Evolutionary conservation across 2,797 vertebrate genomes (phyloP), one percentile per base, ranked within the genome.

Genomic region (Agapornis canus): DNA sequence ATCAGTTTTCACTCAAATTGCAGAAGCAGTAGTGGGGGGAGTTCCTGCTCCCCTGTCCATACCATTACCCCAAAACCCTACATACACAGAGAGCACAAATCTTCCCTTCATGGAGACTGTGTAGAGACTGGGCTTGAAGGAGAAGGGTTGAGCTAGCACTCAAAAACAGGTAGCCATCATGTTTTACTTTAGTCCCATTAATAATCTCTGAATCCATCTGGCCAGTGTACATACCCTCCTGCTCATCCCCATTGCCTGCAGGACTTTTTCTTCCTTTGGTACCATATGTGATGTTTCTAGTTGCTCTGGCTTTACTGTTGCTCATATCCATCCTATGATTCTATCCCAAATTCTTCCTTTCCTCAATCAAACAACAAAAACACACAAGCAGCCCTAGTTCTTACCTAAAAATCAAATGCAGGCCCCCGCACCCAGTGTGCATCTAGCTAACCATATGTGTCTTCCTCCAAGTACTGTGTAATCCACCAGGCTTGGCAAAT

Each of bases 401-500:
- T 70, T 48, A 84, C 69, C 77, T 95, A 37, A 52, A 83, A 91
- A 35, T 40, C 37, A 81, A 47, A 94, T 49, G 29, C 77, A 86
- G 73, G 35, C n/a, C 47, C 39, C 49, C 2, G 1, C 51, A 60
- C 43, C 40, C 80, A 56, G 43, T 72, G 52, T 88, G 59, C 66
- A 86, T 91, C 54, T 86, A 82, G 63, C 86, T 95, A 86, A 87
- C 66, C 76, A 52, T 93, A 52, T 69, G 73, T 25, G 54, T 77
- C 77, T 90, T 91, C 82, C 31, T 94, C 76, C 72, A 81, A 65
- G 63, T 78, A 8, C 76, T 79, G 76, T 27, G 15, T 93, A 88
- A 93, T 90, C 73, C 92, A 89, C 56, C 40, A 66, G 49, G 66
- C 51, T 64, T 94, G 89, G 85, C 87, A 96, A 90, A 90, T 45